These are phyloP conservation scores for Steinernema scapterisci DNA, from an alignment of 2,888 invertebrate species.

Conservation along the genomic window DNA sequence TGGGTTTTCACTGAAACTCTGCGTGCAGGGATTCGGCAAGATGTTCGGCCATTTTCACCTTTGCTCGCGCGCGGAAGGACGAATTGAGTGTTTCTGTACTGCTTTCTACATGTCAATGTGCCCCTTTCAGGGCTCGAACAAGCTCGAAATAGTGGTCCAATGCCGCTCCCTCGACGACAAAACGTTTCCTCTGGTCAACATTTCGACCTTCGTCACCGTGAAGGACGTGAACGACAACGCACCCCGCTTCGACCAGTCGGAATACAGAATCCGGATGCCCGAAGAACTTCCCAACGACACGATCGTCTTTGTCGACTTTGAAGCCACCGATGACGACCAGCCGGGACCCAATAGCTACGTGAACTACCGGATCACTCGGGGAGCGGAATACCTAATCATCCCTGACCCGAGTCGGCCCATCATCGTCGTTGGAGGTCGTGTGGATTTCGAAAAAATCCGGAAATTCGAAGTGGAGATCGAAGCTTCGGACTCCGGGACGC, in stretches of 20 bases:
- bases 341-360: conserved; percentile 64
- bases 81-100: no score
- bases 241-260: conserved; percentile 58
- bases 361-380: conserved; percentile 56
- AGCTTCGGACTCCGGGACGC: conserved; percentile 57
- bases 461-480: conserved; percentile 58
- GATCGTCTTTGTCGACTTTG: conserved; percentile 60
- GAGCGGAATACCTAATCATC: conserved; percentile 51
- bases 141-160: conserved; percentile 45
- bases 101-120: no score
- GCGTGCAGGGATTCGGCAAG: no score
- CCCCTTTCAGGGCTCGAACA: conserved; percentile 40
- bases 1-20: no score
- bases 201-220: conserved; percentile 62
- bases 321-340: conserved; percentile 62
- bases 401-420: conserved; percentile 58
- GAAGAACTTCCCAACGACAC: conserved; percentile 65
- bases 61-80: no score
- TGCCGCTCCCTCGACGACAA: conserved; percentile 42
- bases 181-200: conserved; percentile 51
- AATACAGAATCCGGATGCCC: conserved; percentile 56
- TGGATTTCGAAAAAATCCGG: conserved; percentile 60
- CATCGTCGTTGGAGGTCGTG: conserved; percentile 55
- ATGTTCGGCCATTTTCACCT: no score
- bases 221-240: conserved; percentile 67